Evolutionary conservation across 2,888 invertebrate species (phyloP).

Genomic region (Eupsilia transversa): DNA sequence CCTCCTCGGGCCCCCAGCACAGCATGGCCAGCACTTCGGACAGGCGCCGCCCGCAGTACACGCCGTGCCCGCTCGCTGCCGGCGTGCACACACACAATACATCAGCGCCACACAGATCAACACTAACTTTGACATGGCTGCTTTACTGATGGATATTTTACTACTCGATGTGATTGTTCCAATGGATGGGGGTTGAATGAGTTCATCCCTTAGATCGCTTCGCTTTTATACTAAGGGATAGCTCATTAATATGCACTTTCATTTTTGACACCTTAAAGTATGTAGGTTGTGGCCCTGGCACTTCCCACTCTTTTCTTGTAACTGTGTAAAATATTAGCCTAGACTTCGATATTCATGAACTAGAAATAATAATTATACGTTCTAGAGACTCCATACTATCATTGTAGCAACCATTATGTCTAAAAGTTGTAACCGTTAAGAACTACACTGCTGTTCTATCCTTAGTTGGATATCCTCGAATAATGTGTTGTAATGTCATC

Average conservation of each 20-base stretch:
- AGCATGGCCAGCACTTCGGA: constrained; percentile 33
- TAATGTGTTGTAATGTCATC: background rate
- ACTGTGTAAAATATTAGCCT: background rate
- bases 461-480: background rate
- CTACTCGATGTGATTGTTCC: constrained; percentile 21
- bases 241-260: constrained; percentile 43
- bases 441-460: background rate
- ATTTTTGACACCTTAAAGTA: background rate
- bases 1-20: constrained; percentile 39
- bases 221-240: constrained; percentile 43
- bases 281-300: constrained; percentile 18
- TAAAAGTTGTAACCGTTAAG: background rate
- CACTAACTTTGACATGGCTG: constrained; percentile 41
- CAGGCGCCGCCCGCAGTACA: constrained; percentile 56
- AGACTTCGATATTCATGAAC: background rate
- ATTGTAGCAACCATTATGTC: background rate
- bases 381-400: background rate
- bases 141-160: background rate
- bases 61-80: constrained; percentile 14
- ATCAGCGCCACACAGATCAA: constrained; percentile 22
- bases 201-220: constrained; percentile 2
- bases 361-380: background rate
- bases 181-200: constrained; percentile 38
- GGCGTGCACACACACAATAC: constrained; percentile 16
- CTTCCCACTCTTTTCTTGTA: constrained; percentile 33